phyloP scores from a whole-genome alignment of 2,113 vertebrate genomes.

The Anolis carolinensis region DNA sequence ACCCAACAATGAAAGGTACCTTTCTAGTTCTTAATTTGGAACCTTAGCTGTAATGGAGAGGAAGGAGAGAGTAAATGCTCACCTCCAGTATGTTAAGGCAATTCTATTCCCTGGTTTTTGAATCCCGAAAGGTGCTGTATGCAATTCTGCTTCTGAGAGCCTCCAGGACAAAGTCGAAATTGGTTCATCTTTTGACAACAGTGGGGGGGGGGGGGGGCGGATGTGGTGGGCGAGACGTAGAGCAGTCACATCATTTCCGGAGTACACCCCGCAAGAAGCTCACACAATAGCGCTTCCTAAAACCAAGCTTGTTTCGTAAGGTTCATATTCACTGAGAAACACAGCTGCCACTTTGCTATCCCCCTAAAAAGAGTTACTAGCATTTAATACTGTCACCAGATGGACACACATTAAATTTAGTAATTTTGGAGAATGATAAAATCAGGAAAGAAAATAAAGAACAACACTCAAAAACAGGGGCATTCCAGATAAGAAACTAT shows the following conservation, averaged over 20 bases:
- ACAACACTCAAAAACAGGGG: too few relatives aligned
- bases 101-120: not conserved
- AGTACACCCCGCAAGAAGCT: not conserved
- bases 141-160: not conserved
- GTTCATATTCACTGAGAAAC: too few relatives aligned
- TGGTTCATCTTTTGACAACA: not conserved
- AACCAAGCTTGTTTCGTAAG: not conserved
- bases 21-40: not conserved
- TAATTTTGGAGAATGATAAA: too few relatives aligned
- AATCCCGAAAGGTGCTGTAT: too few relatives aligned
- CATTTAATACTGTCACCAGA: too few relatives aligned
- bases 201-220: not conserved
- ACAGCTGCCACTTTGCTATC: not conserved
- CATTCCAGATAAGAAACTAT: too few relatives aligned
- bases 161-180: not conserved
- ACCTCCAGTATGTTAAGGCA: not conserved
- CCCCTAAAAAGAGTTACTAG: not conserved
- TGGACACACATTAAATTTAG: too few relatives aligned
- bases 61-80: not conserved
- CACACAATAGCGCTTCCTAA: not conserved
- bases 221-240: conserved; percentile 2
- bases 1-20: not conserved
- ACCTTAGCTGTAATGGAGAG: not conserved
- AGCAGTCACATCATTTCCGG: conserved; percentile 1
- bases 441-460: too few relatives aligned